Conservation (phyloP, 2,113 vertebrate genomes). For the Lutjanus erythropterus region DNA sequence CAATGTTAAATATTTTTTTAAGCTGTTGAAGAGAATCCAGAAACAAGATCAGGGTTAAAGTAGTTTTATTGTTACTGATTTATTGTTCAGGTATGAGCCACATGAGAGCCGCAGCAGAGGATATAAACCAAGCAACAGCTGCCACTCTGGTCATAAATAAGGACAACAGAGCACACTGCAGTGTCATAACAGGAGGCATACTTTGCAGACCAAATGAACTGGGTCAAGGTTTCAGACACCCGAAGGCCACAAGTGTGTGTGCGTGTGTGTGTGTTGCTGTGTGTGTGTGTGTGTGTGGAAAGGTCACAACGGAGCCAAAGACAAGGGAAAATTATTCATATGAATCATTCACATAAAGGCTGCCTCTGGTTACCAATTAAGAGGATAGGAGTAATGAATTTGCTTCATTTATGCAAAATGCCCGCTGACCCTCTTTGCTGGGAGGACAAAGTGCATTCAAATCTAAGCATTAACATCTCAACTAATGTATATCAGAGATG, state of each 20-base stretch:
- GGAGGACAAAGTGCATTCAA: constrained; percentile 18
- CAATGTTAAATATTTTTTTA: not conserved
- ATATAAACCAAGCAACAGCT: constrained; percentile 17
- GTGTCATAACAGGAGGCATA: constrained; percentile 3
- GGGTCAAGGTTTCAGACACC: constrained; percentile 78
- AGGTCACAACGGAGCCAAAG: constrained; percentile 53
- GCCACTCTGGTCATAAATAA: constrained; percentile 25
- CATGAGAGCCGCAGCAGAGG: not conserved
- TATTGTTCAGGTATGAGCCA: constrained; percentile 19
- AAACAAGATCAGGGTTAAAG: not conserved
- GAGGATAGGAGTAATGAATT: constrained; percentile 39
- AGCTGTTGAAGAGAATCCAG: not conserved
- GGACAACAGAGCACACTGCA: constrained; percentile 4
- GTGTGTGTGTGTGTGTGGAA: constrained; percentile 24
- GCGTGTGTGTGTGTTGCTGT: not conserved
- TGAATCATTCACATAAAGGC: constrained; percentile 68
- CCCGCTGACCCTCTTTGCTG: constrained; percentile 13
- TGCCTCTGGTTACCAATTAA: constrained; percentile 70
- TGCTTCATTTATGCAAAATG: constrained; percentile 55
- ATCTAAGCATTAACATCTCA: constrained; percentile 24
- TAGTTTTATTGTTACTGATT: constrained; percentile 4
- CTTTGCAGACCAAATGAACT: constrained; percentile 41
- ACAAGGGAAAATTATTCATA: constrained; percentile 63
- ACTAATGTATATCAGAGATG: not conserved
- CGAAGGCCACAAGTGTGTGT: constrained; percentile 35